Base-by-base conservation (phyloP, 2,888 invertebrate genomes). In the Argyresthia albistria region DNA sequence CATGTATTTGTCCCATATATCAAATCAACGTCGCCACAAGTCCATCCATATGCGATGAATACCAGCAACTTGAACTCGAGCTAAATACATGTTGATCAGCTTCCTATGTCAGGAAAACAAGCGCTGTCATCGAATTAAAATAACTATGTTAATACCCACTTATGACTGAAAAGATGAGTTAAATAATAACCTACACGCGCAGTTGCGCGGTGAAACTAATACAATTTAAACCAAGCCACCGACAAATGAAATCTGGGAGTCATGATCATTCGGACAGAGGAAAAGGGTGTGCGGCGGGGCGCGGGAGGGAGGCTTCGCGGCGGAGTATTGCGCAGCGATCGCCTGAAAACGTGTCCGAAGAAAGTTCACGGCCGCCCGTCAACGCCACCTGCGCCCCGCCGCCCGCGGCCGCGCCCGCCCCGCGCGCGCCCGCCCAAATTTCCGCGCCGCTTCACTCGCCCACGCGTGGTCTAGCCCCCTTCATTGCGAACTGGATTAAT, bases 291-390 rank as follows among this genome's bases (percentile, higher is more conserved):
- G 69, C 67, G 68, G 67, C 68, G 69, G 65, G 66, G 58, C 56
- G 65, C 67, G 73, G 76, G 68, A 67, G 72, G 66, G 69, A 78
- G 74, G 76, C 73, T 69, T 66, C 73, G 71, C 70, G 73, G 76
- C 76, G 72, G 76, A 73, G 10, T 78, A 83, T 76, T 86, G 82
- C 84, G 84, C 83, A 82, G 83, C 71, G 79, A 68, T 78, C 69
- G 76, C 71, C 86, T 87, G 84, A 86, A 84, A 86, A 84, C 83
- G 82, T 84, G 86, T 76, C 80, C 82, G 76, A 83, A 84, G 87
- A 86, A 88, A 87, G 88, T 88, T 88, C 88, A 88, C 75, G 88
- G 88, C 75, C 88, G 88, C 87, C 73, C 88, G 78, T 88, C 87
- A 88, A 88, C 88, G 84, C 70, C 69, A 65, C 72, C 70, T 70